A percentile compares a stretch with the other conserved stretches of the same genome.
Conservation (phyloP, 2,113 vertebrate species). For the Corapipo altera region DNA sequence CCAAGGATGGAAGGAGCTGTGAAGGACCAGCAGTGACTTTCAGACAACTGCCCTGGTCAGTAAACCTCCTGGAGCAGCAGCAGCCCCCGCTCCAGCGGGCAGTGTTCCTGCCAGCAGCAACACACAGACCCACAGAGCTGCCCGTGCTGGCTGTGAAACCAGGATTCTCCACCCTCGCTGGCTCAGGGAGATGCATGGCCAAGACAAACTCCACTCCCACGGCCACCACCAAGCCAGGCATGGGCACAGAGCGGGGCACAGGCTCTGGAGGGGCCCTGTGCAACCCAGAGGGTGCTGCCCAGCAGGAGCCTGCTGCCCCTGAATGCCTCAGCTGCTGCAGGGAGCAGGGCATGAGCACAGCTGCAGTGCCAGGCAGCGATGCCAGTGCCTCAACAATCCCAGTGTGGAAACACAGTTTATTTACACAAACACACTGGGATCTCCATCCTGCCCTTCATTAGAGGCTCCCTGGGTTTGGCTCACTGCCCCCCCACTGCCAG, state of each 20-base stretch:
- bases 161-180: not conserved
- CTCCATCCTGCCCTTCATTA: not conserved
- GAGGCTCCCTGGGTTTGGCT: not conserved
- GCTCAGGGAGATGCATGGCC: not conserved
- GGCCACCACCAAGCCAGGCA: not conserved
- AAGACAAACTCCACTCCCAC: not conserved
- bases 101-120: not conserved
- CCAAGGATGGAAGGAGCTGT: not conserved
- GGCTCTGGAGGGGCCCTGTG: not conserved
- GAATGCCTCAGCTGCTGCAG: not conserved
- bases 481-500: not conserved
- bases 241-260: not conserved
- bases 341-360: not conserved
- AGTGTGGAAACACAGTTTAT: not conserved
- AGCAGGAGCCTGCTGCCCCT: not conserved
- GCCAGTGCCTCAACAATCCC: not conserved
- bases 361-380: not conserved
- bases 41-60: not conserved
- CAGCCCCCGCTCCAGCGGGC: not conserved
- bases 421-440: not conserved
- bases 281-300: not conserved
- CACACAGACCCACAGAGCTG: fast-evolving
- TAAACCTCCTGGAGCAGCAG: not conserved
- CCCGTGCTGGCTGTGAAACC: not conserved
- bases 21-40: not conserved